Percentiles rank a stretch among this genome's conserved stretches.
Conservation (phyloP, 2,888 invertebrate species). For the Eupithecia inturbata region DNA sequence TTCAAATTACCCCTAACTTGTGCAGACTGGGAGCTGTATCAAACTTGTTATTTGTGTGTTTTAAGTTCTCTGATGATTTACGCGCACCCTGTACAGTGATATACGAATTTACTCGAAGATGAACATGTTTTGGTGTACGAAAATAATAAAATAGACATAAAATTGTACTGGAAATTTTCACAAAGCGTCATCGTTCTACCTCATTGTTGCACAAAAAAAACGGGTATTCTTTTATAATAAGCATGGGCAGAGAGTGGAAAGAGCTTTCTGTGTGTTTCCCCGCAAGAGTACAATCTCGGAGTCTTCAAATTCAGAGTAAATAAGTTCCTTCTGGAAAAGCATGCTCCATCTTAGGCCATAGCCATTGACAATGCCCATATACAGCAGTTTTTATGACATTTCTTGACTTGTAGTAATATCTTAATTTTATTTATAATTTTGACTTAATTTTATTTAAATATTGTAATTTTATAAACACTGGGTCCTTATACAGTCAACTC, state of each 20-base stretch:
- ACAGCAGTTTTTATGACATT: no score
- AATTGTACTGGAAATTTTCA: neutral
- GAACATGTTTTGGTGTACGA: conserved; percentile 1
- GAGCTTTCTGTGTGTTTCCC: no score
- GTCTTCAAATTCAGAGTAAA: neutral
- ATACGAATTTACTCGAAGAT: conserved; percentile 39
- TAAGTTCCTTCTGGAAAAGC: neutral
- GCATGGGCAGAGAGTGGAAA: neutral
- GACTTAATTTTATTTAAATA: no score
- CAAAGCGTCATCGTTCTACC: neutral
- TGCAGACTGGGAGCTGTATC: conserved; percentile 74
- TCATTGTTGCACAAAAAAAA: neutral
- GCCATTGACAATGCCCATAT: no score
- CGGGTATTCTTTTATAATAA: neutral
- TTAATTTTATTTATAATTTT: no score
- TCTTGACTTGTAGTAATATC: no score
- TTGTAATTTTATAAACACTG: no score
- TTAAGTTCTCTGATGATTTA: conserved; percentile 76
- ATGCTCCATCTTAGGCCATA: neutral
- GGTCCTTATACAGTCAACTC: no score
- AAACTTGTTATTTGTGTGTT: conserved; percentile 83
- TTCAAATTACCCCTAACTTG: conserved; percentile 80
- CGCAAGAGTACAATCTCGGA: neutral
- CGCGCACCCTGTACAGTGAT: conserved; percentile 59
- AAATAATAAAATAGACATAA: neutral